Base-by-base conservation (phyloP, 2,797 vertebrate species). In the Acrossocheilus wenchowensis region DNA sequence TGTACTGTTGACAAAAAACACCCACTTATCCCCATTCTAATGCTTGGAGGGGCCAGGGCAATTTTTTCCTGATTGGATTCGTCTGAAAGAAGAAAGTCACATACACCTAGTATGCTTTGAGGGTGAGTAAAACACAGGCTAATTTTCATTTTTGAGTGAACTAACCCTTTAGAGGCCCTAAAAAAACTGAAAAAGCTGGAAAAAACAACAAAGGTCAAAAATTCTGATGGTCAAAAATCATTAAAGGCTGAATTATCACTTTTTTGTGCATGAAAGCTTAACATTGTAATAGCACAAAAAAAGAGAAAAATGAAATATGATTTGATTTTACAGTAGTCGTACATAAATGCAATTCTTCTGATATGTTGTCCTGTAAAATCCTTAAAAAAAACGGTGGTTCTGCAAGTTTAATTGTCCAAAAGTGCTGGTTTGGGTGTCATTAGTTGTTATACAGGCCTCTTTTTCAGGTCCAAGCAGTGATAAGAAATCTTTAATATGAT, bases 401-500 rank as follows among this genome's bases (percentile, higher is more conserved):
- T 45, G 23, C 50, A 34, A 6, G 30, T 62, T 81, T 14, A 21
- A 36, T 78, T 52, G n/a, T 36, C 11, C 9, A 15, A 83, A 90
- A 83, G 50, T 85, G 86, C 78, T 34, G 72, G 64, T 69, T 79
- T 88, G 69, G 54, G 80, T 74, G 45, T 75, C 90, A 88, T 91
- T 91, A 19, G 26, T 85, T 90, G 52, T 88, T 88, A 91, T 82
- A 78, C 86, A 84, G 83, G 57, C 64, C 19, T 69, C 1, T 62
- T 81, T 60, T 82, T 81, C 62, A 75, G 84, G 75, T 90, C 88
- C 87, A 75, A 86, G 88, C 68, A 41, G 78, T 82, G 85, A 90
- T 90, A 86, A 88, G 48, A 77, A 52, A 90, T 91, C 86, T 91
- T 89, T 92, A 92, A 92, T 92, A 86, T 57, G 19, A 90, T 12